Conservation (phyloP, 2,797 vertebrate species). For the Melanogrammus aeglefinus region DNA sequence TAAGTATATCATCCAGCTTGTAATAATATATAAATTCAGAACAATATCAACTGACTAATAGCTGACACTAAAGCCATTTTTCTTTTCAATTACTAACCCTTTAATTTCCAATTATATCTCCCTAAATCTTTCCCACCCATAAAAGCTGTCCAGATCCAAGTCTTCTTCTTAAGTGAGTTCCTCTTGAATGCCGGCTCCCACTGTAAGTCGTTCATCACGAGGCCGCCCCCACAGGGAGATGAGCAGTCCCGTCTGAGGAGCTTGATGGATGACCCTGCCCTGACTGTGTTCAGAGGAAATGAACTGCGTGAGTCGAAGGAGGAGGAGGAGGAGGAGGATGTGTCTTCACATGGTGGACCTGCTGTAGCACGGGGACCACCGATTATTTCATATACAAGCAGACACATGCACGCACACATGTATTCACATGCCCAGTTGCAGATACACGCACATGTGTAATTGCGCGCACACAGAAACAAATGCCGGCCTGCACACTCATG, state of each 20-base stretch:
- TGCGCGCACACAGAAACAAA: not conserved
- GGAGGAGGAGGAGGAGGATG: constrained; percentile 8
- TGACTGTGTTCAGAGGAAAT: constrained; percentile 18
- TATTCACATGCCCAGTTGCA: not conserved
- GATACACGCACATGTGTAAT: not conserved
- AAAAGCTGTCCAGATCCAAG: not conserved
- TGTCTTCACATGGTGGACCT: not conserved
- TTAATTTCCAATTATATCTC: constrained; percentile 3
- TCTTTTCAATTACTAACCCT: not conserved
- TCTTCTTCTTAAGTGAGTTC: not conserved
- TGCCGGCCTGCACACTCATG: too few relatives aligned
- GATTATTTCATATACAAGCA: not conserved
- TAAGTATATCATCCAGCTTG: not conserved
- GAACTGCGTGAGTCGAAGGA: constrained; percentile 19
- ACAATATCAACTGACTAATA: not conserved
- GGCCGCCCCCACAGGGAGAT: not conserved
- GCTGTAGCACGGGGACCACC: not conserved
- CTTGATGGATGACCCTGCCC: not conserved
- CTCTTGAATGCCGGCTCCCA: not conserved
- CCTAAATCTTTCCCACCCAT: not conserved
- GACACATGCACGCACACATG: not conserved
- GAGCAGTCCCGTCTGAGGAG: not conserved
- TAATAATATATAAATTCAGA: not conserved
- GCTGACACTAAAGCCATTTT: not conserved
- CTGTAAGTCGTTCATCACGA: not conserved